These are phyloP conservation scores for Avahi laniger DNA, from an alignment of 2,797 vertebrate genomes.

Conservation along the genomic window DNA sequence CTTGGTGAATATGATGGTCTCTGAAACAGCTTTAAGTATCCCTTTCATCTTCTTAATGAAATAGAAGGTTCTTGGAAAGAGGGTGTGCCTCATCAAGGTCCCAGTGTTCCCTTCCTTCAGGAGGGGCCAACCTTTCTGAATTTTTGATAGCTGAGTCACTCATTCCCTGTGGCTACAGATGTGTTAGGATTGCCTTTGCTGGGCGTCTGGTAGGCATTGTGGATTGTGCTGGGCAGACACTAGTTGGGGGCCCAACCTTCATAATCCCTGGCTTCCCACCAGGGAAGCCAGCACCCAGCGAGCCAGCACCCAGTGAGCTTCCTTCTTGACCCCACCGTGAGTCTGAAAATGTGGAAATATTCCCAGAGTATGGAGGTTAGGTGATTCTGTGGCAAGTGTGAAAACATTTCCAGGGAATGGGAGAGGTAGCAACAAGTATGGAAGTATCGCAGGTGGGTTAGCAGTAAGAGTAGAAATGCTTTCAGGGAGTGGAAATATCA, in stretches of 20 bases:
- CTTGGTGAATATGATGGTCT: conserved; percentile 10
- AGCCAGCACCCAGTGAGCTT: neutral
- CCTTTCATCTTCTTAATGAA: neutral
- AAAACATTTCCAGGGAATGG: neutral
- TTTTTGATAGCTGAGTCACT: conserved; percentile 59
- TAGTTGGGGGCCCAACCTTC: neutral
- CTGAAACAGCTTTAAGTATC: neutral
- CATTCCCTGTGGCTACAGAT: neutral
- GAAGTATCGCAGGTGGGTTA: neutral
- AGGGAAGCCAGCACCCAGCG: neutral
- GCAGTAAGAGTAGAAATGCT: neutral
- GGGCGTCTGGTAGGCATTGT: neutral
- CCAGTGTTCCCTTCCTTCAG: neutral
- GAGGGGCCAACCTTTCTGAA: conserved; percentile 16
- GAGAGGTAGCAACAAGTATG: neutral
- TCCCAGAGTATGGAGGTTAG: neutral
- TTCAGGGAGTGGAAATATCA: neutral
- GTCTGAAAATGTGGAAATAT: neutral
- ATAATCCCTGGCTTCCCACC: neutral
- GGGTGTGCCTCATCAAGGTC: neutral
- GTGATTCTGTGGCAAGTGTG: neutral
- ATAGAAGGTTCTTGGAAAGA: neutral
- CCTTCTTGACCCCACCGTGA: neutral
- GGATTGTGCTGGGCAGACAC: neutral
- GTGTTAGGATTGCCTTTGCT: neutral